phyloP scores from a whole-genome alignment of 2,888 invertebrate genomes.

The Nasonovia ribisnigri region DNA sequence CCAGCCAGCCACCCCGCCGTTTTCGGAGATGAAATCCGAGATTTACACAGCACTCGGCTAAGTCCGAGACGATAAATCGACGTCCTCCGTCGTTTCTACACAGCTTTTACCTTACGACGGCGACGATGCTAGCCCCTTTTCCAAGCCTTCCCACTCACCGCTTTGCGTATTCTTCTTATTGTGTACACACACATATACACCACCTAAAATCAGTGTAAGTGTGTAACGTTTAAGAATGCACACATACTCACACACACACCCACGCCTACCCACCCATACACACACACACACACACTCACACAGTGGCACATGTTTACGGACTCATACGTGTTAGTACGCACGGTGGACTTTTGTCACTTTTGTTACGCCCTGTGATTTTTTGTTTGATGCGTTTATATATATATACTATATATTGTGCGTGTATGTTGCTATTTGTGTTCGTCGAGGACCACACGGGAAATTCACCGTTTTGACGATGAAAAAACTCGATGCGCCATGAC shows the following conservation, averaged over 20 bases:
- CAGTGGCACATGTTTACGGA: background rate
- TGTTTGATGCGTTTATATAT: background rate
- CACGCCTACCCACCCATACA: no score
- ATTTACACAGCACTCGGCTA: conserved; percentile 23
- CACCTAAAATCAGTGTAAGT: background rate
- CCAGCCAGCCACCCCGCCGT: background rate
- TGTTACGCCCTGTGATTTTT: conserved; percentile 8
- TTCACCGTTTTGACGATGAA: background rate
- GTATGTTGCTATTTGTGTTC: background rate
- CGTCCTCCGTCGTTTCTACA: background rate
- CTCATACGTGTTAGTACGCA: background rate
- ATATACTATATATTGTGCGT: background rate
- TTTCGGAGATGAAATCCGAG: conserved; percentile 48
- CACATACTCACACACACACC: background rate
- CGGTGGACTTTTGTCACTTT: conserved; percentile 21
- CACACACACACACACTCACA: background rate
- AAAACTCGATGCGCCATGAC: background rate
- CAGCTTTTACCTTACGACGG: background rate
- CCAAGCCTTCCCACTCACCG: background rate
- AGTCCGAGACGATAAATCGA: conserved; percentile 59
- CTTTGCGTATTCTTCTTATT: background rate
- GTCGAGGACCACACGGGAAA: background rate
- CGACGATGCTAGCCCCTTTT: background rate
- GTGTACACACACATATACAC: background rate
- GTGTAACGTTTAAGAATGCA: background rate